These are phyloP conservation scores for Bicyclus anynana DNA, from an alignment of 1,140 invertebrate genomes.

Conservation along the genomic window DNA sequence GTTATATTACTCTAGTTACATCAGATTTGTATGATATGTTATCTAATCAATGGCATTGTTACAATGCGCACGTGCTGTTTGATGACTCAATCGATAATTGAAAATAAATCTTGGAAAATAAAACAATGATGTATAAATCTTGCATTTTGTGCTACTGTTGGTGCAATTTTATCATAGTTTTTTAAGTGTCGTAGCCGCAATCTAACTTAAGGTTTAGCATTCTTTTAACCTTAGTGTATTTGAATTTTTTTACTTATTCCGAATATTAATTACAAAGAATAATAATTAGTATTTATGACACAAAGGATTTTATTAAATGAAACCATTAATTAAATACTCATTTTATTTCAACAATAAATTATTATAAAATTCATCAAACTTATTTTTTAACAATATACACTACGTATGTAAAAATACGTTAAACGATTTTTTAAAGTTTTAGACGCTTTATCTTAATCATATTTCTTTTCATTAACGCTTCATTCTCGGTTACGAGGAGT, in stretches of 20 bases:
- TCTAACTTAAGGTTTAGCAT: too few relatives aligned
- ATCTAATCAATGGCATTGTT: constrained; percentile 19
- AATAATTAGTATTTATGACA: too few relatives aligned
- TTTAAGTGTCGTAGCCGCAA: too few relatives aligned
- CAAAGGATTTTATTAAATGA: too few relatives aligned
- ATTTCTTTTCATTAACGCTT: constrained; percentile 15
- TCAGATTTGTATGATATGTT: constrained; percentile 19
- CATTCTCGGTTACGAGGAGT: constrained; percentile 18
- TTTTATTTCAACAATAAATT: not conserved
- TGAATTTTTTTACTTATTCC: too few relatives aligned
- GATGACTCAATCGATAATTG: not conserved
- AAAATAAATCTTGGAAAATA: not conserved
- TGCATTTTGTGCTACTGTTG: too few relatives aligned
- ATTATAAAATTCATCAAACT: not conserved
- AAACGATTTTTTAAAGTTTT: not conserved
- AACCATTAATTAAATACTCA: not conserved
- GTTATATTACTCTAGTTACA: constrained; percentile 27
- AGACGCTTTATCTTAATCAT: not conserved
- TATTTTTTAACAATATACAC: not conserved
- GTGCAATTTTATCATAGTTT: too few relatives aligned
- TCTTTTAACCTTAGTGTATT: too few relatives aligned
- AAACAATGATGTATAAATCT: too few relatives aligned
- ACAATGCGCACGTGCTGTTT: constrained; percentile 15
- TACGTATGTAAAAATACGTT: too few relatives aligned
- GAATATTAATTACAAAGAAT: too few relatives aligned